These are phyloP conservation scores for Helostoma temminkii DNA, from an alignment of 2,797 vertebrate genomes.

Conservation along the genomic window DNA sequence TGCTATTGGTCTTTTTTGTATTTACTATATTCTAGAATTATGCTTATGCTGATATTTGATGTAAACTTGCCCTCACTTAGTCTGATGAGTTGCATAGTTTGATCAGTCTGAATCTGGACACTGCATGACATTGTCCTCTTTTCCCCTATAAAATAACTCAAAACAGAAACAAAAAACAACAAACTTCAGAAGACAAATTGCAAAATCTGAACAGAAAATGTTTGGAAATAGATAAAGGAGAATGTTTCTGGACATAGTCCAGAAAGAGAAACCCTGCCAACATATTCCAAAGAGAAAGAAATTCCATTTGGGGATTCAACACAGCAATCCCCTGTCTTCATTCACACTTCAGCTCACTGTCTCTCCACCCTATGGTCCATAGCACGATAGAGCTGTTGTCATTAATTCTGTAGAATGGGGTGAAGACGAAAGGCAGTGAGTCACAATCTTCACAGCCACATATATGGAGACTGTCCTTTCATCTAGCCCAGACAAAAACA, in stretches of 20 bases:
- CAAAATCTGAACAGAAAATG: no score
- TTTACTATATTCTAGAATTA: no score
- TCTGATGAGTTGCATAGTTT: conserved; percentile 8
- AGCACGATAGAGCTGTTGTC: conserved; percentile 67
- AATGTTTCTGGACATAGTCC: conserved; percentile 8
- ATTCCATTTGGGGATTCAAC: conserved; percentile 59
- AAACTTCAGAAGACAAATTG: no score
- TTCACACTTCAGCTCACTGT: conserved; percentile 35
- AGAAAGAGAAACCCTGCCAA: conserved; percentile 24
- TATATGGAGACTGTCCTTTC: conserved; percentile 57
- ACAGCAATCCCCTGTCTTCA: conserved; percentile 47
- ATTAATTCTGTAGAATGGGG: conserved; percentile 78
- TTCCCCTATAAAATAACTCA: no score
- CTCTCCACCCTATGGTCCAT: conserved; percentile 48
- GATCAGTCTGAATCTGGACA: background rate
- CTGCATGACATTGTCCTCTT: no score
- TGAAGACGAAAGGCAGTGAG: conserved; percentile 68
- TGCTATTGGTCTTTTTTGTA: no score
- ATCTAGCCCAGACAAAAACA: conserved; percentile 70
- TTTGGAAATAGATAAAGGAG: no score
- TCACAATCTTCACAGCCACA: conserved; percentile 70
- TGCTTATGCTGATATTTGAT: conserved; percentile 3
- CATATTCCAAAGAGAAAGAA: conserved; percentile 49
- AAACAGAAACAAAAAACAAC: no score
- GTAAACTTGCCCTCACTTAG: conserved; percentile 7